Percentiles rank a stretch among this genome's conserved stretches.
phyloP scores from a whole-genome alignment of 2,113 vertebrate species.

The Promerops cafer region DNA sequence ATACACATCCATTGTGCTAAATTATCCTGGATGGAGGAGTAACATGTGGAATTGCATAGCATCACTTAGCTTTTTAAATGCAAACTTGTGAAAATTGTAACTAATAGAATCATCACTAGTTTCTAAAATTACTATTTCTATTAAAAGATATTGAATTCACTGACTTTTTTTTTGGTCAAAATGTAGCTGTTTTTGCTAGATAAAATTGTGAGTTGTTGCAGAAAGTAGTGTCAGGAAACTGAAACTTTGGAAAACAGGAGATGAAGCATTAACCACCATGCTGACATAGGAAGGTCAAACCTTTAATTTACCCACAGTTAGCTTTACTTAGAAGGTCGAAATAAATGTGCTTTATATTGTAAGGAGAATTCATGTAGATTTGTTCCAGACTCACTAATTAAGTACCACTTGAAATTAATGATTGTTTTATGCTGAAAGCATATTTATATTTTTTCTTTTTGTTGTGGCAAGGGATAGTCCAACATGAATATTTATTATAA shows the following conservation, averaged over 20 bases:
- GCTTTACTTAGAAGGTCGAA: conserved; percentile 10
- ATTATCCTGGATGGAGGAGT: neutral
- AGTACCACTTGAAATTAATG: conserved; percentile 59
- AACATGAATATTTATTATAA: conserved; percentile 53
- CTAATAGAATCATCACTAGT: neutral
- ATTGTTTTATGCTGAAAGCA: conserved; percentile 51
- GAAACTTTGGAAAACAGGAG: neutral
- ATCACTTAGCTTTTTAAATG: neutral
- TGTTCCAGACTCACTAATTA: conserved; percentile 51
- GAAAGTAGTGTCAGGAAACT: neutral
- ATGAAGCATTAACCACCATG: neutral
- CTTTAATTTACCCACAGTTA: neutral
- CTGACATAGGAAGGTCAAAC: neutral
- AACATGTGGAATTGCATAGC: neutral
- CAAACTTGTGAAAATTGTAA: neutral
- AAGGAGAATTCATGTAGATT: conserved; percentile 51
- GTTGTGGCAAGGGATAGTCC: neutral
- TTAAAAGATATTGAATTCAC: neutral
- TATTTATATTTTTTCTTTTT: conserved; percentile 36
- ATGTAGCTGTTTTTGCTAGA: neutral
- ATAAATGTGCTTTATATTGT: conserved; percentile 9
- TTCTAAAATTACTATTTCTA: neutral
- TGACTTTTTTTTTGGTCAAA: neutral
- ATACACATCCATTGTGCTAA: neutral
- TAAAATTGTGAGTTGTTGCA: neutral